Evolutionary conservation across 2,888 invertebrate genomes (phyloP), one percentile per base, ranked within the genome.

Genomic region (Chesias legatella): DNA sequence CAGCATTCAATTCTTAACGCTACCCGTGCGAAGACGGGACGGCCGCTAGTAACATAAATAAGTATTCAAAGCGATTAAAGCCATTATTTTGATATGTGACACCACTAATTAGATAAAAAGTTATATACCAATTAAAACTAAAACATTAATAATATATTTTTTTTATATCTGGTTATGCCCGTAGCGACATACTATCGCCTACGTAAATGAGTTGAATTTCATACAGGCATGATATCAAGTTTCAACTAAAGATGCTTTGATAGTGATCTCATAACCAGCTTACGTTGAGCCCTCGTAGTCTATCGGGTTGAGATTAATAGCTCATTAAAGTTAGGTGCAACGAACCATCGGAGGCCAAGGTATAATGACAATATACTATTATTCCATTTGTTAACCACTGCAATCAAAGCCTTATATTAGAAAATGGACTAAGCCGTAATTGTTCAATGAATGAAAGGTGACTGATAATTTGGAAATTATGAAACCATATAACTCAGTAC

Each of bases 191-290:
- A 47, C 53, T 28, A 31, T 38, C 47, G 43, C 53, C 56, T 58
- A 61, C 60, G 54, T 53, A 51, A 55, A 50, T 47, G 46, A 52
- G 48, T 45, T 38, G 31, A 50, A 47, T 55, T 52, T 51, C 45
- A 54, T 40, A 60, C 49, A 37, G 31, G 43, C 56, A 52, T 56
- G 54, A 57, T 71, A 79, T 79, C 76, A 65, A 58, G 59, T 79
- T 79, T 71, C 79, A 76, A 77, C 76, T 71, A 73, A 58, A 74
- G 61, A 63, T 63, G 56, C 54, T 42, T 49, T 57, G 73, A 73
- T 76, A 66, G 67, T 58, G 42, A 67, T 68, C 62, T 57, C 39
- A 44, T 45, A 43, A 41, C 64, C 66, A 63, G 41, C 47, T 42
- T 44, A 58, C 33, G 28, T 27, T 40, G 60, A 58, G 28, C 54